These are phyloP conservation scores for Lissonota sp. DNA, from an alignment of 2,888 invertebrate species.

Conservation along the genomic window DNA sequence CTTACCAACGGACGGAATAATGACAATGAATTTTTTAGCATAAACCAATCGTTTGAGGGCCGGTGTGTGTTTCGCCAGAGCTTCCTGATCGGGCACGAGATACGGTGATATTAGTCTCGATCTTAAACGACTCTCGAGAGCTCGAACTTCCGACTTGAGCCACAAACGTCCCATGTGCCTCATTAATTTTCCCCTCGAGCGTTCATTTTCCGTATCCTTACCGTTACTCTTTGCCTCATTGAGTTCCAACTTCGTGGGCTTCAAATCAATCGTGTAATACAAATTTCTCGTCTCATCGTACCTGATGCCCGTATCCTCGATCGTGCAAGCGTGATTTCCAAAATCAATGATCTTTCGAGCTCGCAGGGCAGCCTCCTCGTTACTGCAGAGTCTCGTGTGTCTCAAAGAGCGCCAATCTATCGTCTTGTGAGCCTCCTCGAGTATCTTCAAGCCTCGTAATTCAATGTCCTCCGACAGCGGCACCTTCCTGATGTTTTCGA, in stretches of 20 bases:
- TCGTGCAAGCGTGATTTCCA: slow-evolving; percentile 88
- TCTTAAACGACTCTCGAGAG: slow-evolving; percentile 90
- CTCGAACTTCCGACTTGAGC: slow-evolving; percentile 94
- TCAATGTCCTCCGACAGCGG: slow-evolving; percentile 91
- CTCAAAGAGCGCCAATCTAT: slow-evolving; percentile 89
- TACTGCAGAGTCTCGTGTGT: slow-evolving; percentile 85
- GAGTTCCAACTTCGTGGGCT: slow-evolving; percentile 30
- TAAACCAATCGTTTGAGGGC: slow-evolving; percentile 93
- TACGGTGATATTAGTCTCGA: slow-evolving; percentile 90
- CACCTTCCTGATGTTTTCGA: slow-evolving; percentile 81
- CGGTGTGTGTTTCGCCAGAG: slow-evolving; percentile 90
- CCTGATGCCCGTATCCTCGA: slow-evolving; percentile 88
- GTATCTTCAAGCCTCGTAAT: slow-evolving; percentile 89
- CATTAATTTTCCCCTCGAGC: slow-evolving; percentile 87
- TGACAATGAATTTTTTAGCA: slow-evolving; percentile 93
- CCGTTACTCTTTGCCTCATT: slow-evolving; percentile 54
- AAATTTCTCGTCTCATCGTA: slow-evolving; percentile 84
- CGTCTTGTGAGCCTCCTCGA: slow-evolving; percentile 88
- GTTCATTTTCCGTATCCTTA: slow-evolving; percentile 73
- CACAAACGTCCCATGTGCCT: slow-evolving; percentile 95
- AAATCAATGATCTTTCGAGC: slow-evolving; percentile 92
- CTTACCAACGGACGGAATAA: slow-evolving; percentile 95
- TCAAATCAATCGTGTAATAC: slow-evolving; percentile 26
- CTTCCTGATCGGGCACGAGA: slow-evolving; percentile 94
- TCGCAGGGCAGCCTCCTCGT: slow-evolving; percentile 91